phyloP scores from a whole-genome alignment of 37 sponge, comb jelly and placozoan species.

The Crambe crambe region DNA sequence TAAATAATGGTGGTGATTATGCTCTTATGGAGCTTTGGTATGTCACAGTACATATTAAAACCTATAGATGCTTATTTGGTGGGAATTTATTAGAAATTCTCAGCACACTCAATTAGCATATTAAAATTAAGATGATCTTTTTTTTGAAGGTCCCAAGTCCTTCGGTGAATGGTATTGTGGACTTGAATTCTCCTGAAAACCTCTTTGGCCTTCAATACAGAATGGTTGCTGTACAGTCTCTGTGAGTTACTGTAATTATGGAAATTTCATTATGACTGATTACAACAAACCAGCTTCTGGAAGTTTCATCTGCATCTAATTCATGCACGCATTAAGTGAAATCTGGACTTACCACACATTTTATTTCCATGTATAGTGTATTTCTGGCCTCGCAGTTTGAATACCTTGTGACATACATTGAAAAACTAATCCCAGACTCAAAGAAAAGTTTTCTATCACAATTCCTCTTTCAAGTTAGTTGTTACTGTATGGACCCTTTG shows the following conservation, averaged over 20 bases:
- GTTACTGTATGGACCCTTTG: background rate
- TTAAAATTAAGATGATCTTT: too few relatives aligned
- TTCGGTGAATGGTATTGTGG: conserved; percentile 25
- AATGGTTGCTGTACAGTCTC: conserved; percentile 86
- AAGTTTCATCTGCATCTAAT: background rate
- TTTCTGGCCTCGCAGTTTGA: conserved; percentile 90
- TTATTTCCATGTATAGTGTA: conserved; percentile 46
- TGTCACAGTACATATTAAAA: too few relatives aligned
- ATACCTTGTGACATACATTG: conserved; percentile 59
- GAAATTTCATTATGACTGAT: background rate
- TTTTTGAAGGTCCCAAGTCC: conserved; percentile 74
- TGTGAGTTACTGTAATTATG: conserved; percentile 57
- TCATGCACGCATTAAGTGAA: background rate
- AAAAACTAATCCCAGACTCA: conserved; percentile 74
- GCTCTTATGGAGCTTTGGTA: too few relatives aligned
- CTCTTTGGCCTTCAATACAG: conserved; percentile 77
- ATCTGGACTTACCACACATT: background rate
- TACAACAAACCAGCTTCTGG: background rate
- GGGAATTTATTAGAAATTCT: too few relatives aligned
- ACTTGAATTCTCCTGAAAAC: conserved; percentile 32
- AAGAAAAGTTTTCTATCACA: conserved; percentile 83
- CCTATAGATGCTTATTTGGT: too few relatives aligned
- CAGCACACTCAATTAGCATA: too few relatives aligned
- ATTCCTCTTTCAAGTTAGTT: conserved; percentile 83
- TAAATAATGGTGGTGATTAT: too few relatives aligned